phyloP scores from a whole-genome alignment of 2,888 invertebrate genomes.

The Ornithoptera priamus region DNA sequence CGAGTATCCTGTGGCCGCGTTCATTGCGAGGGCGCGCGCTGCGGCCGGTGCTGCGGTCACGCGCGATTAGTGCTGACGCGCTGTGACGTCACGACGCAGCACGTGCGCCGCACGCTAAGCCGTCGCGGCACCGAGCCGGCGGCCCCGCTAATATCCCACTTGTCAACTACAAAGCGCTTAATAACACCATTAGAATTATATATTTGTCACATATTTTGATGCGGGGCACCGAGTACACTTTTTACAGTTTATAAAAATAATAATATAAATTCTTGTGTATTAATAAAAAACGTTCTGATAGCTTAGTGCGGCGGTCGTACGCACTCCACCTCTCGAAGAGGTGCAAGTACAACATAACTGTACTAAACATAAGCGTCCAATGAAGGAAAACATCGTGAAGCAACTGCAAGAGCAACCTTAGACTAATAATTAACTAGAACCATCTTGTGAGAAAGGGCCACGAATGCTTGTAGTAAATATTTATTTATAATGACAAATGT shows the following conservation, averaged over 20 bases:
- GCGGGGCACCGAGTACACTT: constrained; percentile 13
- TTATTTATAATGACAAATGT: no score
- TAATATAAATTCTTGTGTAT: not conserved
- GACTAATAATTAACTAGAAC: no score
- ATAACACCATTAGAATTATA: constrained; percentile 26
- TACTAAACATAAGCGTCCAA: no score
- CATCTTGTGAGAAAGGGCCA: no score
- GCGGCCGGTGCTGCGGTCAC: constrained; percentile 46
- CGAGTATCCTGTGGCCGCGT: constrained; percentile 1
- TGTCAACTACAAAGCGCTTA: constrained; percentile 25
- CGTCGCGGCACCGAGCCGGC: constrained; percentile 15
- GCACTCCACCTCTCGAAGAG: no score
- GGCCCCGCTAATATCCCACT: constrained; percentile 23
- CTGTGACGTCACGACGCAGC: constrained; percentile 55
- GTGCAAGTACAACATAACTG: no score
- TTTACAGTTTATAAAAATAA: not conserved
- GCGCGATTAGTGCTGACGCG: constrained; percentile 64
- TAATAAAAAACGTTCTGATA: not conserved
- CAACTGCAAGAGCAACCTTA: no score
- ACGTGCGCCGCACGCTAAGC: constrained; percentile 39
- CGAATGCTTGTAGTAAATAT: no score
- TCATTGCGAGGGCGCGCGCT: constrained; percentile 1
- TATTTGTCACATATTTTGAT: constrained; percentile 14
- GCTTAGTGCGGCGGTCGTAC: not conserved
- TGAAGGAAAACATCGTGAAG: no score